Evolutionary conservation across 2,113 vertebrate species (phyloP).

Genomic region (Alligator mississippiensis): DNA sequence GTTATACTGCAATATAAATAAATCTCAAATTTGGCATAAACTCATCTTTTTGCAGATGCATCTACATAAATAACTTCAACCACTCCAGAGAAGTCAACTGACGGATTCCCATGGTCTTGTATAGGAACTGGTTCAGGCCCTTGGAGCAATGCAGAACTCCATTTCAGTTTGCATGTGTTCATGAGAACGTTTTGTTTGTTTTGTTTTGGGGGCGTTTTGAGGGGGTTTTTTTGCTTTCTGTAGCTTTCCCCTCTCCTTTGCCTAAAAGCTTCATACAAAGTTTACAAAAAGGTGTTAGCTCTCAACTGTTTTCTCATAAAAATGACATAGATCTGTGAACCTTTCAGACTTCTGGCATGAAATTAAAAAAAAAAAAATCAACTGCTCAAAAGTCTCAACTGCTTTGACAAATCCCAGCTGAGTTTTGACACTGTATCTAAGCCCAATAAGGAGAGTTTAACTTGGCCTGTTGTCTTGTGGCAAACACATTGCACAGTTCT

Average conservation of each 20-base stretch:
- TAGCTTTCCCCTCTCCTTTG: background rate
- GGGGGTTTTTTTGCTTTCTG: background rate
- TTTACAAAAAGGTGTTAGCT: background rate
- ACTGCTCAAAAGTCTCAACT: accelerated
- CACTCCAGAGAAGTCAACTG: background rate
- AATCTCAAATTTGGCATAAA: background rate
- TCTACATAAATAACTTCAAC: background rate
- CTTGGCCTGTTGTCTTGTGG: background rate
- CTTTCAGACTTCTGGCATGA: accelerated
- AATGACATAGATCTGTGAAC: background rate
- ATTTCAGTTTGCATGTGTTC: background rate
- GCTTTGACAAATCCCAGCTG: background rate
- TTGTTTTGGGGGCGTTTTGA: no score
- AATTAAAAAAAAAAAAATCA: background rate
- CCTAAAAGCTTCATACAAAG: background rate
- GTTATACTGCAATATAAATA: background rate
- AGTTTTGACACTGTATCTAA: background rate
- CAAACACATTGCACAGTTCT: background rate
- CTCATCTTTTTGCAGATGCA: background rate
- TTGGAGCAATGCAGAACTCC: background rate
- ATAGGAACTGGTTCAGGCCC: background rate
- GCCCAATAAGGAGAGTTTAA: background rate
- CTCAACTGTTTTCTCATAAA: background rate
- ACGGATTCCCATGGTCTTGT: background rate
- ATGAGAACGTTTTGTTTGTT: background rate